Percentiles rank a stretch among this genome's conserved stretches.
phyloP scores from a whole-genome alignment of 2,113 vertebrate species.

The Pseudorhombus dupliciocellatus region DNA sequence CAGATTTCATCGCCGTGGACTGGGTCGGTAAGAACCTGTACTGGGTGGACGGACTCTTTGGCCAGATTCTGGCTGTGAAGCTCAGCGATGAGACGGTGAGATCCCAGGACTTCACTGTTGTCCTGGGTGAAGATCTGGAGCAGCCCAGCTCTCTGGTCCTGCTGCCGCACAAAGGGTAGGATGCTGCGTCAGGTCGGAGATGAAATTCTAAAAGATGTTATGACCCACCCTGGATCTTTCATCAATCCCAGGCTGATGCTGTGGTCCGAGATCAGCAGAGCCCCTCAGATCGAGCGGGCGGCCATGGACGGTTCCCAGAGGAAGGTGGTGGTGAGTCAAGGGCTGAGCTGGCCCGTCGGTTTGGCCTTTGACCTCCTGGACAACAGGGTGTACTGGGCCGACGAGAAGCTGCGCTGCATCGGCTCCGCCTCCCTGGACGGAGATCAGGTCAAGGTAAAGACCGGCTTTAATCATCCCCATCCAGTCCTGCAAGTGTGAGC shows the following conservation, averaged over 20 bases:
- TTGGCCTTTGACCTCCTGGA: conserved; percentile 84
- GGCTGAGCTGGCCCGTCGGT: conserved; percentile 87
- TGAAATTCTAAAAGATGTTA: background rate
- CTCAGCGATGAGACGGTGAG: conserved; percentile 75
- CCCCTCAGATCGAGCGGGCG: conserved; percentile 84
- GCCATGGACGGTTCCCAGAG: conserved; percentile 88
- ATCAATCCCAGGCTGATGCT: conserved; percentile 85
- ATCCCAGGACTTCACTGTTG: conserved; percentile 80
- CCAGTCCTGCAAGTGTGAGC: background rate
- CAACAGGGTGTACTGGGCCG: conserved; percentile 90
- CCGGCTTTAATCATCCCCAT: background rate
- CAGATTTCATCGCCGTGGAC: conserved; percentile 88
- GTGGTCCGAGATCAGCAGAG: conserved; percentile 88
- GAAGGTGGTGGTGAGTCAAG: conserved; percentile 78
- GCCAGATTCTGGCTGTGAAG: conserved; percentile 85
- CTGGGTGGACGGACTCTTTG: conserved; percentile 88
- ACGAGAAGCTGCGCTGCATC: conserved; percentile 87
- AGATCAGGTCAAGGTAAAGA: conserved; percentile 70
- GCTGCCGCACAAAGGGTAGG: conserved; percentile 87
- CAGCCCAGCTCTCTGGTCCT: conserved; percentile 87
- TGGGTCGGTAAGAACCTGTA: conserved; percentile 93
- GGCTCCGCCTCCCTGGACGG: conserved; percentile 87
- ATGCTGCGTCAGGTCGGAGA: background rate
- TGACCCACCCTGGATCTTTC: background rate
- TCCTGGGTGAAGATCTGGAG: conserved; percentile 85